phyloP scores from a whole-genome alignment of 2,113 vertebrate genomes.

The Euleptes europaea region DNA sequence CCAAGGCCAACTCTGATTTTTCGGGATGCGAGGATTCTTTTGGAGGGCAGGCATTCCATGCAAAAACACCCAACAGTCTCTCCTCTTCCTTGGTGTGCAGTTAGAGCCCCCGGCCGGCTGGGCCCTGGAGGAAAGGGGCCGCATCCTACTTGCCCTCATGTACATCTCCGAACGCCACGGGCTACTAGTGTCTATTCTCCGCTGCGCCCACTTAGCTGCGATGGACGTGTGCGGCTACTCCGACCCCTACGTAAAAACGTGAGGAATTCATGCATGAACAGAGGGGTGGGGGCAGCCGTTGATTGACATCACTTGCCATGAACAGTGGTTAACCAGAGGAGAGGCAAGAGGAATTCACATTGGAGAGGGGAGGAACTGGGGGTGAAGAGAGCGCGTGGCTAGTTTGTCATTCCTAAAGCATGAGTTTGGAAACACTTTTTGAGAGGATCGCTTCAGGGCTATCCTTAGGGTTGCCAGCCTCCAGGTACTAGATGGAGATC shows the following conservation, averaged over 20 bases:
- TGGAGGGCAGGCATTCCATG: background rate
- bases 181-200: slow-evolving; percentile 82
- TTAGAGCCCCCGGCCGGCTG: slow-evolving; percentile 82
- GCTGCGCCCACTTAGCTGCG: slow-evolving; percentile 87
- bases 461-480: too few species aligned
- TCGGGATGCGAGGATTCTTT: background rate
- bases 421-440: too few species aligned
- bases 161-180: slow-evolving; percentile 72
- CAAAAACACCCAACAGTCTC: background rate
- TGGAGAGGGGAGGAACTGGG: background rate
- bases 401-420: background rate
- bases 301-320: background rate
- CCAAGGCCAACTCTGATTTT: background rate
- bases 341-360: background rate
- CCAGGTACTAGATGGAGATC: too few species aligned
- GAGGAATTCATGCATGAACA: slow-evolving; percentile 49
- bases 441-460: background rate
- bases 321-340: background rate
- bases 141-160: slow-evolving; percentile 82
- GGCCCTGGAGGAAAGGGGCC: slow-evolving; percentile 84
- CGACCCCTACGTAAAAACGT: slow-evolving; percentile 89
- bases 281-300: background rate
- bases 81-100: slow-evolving; percentile 52
- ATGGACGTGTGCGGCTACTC: slow-evolving; percentile 92
- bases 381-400: background rate